Evolutionary conservation across 2,797 vertebrate species (phyloP).

Genomic region (Chaunax sp.): DNA sequence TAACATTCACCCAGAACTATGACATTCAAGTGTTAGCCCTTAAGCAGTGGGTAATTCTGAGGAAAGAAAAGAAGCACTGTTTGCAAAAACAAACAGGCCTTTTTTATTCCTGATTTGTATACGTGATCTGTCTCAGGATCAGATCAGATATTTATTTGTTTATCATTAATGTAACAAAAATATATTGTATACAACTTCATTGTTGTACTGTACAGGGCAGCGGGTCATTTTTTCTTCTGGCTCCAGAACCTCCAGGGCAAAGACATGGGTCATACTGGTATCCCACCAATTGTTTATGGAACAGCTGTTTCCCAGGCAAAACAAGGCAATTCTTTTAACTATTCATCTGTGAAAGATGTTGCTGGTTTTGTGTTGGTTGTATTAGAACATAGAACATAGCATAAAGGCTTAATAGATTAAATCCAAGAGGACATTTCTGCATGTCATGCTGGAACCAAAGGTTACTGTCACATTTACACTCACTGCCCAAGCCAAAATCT

Average conservation of each 20-base stretch:
- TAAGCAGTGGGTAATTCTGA: slow-evolving; percentile 13
- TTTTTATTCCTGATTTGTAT: no score
- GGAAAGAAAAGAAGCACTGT: slow-evolving; percentile 12
- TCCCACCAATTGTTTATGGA: not conserved
- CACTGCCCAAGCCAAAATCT: slow-evolving; percentile 51
- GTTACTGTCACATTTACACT: slow-evolving; percentile 53
- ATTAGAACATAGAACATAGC: not conserved
- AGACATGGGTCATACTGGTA: not conserved
- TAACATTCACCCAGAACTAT: slow-evolving; percentile 6
- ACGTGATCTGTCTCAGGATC: not conserved
- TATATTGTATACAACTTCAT: slow-evolving; percentile 1
- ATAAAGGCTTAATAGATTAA: slow-evolving; percentile 2
- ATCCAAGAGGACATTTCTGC: slow-evolving; percentile 9
- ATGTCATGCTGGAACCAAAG: slow-evolving; percentile 61
- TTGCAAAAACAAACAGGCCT: slow-evolving; percentile 22
- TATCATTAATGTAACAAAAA: slow-evolving; percentile 9
- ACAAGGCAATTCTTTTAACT: slow-evolving; percentile 20
- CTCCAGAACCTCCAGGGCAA: slow-evolving; percentile 25
- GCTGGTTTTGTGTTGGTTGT: slow-evolving; percentile 29
- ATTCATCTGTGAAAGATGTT: slow-evolving; percentile 24
- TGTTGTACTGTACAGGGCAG: slow-evolving; percentile 41
- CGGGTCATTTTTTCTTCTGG: slow-evolving; percentile 11
- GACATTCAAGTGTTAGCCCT: slow-evolving; percentile 19
- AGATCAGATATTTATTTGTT: slow-evolving; percentile 6
- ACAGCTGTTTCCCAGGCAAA: slow-evolving; percentile 11